Evolutionary conservation across 2,797 vertebrate genomes (phyloP).

Genomic region (Mus minutoides): DNA sequence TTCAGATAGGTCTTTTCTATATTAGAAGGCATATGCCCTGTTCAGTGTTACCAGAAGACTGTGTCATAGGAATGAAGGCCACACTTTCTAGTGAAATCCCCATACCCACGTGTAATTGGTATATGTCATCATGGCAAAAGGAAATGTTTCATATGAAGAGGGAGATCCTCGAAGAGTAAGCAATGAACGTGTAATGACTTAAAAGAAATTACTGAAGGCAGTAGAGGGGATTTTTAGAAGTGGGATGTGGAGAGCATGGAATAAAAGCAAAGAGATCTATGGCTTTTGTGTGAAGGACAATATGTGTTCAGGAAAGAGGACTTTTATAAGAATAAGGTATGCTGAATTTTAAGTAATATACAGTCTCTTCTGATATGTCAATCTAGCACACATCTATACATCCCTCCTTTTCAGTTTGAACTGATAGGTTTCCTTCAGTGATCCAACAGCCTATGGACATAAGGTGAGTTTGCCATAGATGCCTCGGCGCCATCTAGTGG

Average conservation of each 20-base stretch:
- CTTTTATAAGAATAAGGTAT: not conserved
- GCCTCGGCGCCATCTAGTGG: slow-evolving; percentile 80
- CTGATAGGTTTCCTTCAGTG: not conserved
- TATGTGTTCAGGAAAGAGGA: not conserved
- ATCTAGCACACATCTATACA: not conserved
- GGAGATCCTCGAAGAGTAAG: not conserved
- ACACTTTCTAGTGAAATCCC: not conserved
- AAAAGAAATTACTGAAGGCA: not conserved
- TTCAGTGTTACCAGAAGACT: not conserved
- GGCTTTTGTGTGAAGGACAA: not conserved
- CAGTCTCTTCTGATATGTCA: not conserved
- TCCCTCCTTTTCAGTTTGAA: not conserved
- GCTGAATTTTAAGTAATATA: not conserved
- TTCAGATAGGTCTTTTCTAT: not conserved
- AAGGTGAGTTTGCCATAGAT: slow-evolving; percentile 53
- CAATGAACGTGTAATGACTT: not conserved
- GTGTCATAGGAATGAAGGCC: not conserved
- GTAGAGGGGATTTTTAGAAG: not conserved
- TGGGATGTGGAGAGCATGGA: not conserved
- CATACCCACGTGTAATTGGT: not conserved
- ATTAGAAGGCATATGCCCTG: not conserved
- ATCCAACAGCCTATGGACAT: not conserved
- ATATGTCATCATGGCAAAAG: not conserved
- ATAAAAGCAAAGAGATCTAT: not conserved
- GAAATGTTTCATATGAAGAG: not conserved